A percentile compares a stretch with the other conserved stretches of the same genome.
phyloP scores from a whole-genome alignment of 2,888 invertebrate genomes.

The Holacanthella duospinosa region DNA sequence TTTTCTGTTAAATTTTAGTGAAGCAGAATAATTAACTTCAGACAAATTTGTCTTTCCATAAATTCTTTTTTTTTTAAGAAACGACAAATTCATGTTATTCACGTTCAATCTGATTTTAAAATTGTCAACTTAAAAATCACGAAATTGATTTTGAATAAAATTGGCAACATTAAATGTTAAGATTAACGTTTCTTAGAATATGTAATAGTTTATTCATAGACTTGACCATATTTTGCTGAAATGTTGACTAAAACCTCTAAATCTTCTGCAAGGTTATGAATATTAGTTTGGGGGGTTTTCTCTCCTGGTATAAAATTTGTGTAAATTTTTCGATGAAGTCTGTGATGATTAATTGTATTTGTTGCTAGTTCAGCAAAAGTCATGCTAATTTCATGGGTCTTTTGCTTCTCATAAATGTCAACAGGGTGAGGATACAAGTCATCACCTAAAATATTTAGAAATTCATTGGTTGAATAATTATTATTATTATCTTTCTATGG shows the following conservation, averaged over 20 bases:
- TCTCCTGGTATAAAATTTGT: no score
- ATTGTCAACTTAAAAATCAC: background rate
- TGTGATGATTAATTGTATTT: constrained; percentile 13
- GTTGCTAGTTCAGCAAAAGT: constrained; percentile 19
- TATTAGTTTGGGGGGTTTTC: no score
- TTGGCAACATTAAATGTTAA: no score
- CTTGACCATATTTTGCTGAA: background rate
- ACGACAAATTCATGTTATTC: background rate
- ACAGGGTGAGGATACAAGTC: constrained; percentile 23
- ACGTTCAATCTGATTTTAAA: background rate
- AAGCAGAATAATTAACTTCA: no score
- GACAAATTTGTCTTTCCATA: no score
- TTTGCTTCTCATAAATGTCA: constrained; percentile 12
- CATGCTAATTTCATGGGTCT: constrained; percentile 4
- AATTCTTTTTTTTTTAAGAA: background rate
- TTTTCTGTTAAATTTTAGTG: no score
- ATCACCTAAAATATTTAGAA: constrained; percentile 31
- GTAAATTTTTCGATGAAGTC: no score
- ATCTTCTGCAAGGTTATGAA: background rate
- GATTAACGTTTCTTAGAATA: no score
- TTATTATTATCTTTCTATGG: background rate
- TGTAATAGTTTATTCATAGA: no score
- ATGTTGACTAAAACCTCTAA: background rate
- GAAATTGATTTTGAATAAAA: background rate
- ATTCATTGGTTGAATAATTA: no score